Evolutionary conservation across 1,140 invertebrate genomes (phyloP), one percentile per base, ranked within the genome.

Genomic region (Dinothrombium tinctorium): DNA sequence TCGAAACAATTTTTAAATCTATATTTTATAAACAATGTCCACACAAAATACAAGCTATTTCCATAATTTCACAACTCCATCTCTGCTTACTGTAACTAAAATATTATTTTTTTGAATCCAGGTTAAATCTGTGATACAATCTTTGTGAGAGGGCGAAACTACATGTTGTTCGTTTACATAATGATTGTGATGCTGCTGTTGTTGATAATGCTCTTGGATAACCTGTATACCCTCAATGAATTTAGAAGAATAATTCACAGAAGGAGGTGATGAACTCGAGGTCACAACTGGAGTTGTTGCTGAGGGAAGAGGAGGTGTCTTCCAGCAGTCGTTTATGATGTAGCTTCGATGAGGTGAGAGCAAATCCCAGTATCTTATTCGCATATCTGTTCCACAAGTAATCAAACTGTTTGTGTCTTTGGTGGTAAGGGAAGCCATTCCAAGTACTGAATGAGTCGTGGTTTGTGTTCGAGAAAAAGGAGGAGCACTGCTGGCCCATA

Each of bases 321-420:
- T 82, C 41, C 67, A 69, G 0, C 75, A 72, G 35, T 46, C 45
- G 14, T 21, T 38, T 2, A 48, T 39, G 2, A 92, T 64, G 45
- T 74, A 73, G 0, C 80, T 89, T 49, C 81, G 73, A 37, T 68
- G 69, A 0, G 81, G 76, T 41, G 69, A 68, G 36, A 68, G 66
- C 5, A 90, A 61, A 60, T 92, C 77, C 86, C 86, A 94, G 58
- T 74, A 86, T 17, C 87, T 63, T 4, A 92, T 60, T 42, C 81
- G 67, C 66, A 81, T 81, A 58, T 94, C 89, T 0, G 81, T 79
- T 1, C 89, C 86, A 19, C 75, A 83, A 0, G 84, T 80, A 14
- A 94, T 53, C 14, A 90, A 50, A 50, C 38, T 12, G 24, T 35
- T 24, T 23, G 24, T 31, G 12, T 29, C 17, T 15, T 24, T 26